These are phyloP conservation scores for Glaucomys volans DNA, from an alignment of 2,113 vertebrate species.

Conservation along the genomic window DNA sequence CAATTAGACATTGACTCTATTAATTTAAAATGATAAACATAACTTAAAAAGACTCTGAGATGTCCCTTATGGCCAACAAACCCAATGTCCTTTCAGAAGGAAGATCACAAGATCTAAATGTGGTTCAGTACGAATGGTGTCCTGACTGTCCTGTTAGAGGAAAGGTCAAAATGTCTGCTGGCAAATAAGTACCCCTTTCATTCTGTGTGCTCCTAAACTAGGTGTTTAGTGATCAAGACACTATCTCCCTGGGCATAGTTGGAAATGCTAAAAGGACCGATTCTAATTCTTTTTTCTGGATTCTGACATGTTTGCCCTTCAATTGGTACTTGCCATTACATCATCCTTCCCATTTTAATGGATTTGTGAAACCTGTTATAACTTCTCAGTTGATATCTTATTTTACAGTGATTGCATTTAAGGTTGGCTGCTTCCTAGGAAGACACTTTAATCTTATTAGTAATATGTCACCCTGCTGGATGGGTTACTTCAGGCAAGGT, in stretches of 20 bases:
- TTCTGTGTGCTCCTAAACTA: background rate
- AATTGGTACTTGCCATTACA: background rate
- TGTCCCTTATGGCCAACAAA: background rate
- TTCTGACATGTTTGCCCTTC: background rate
- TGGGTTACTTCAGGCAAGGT: background rate
- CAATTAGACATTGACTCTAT: slow-evolving; percentile 1
- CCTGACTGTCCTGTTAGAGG: background rate
- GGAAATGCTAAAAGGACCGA: background rate
- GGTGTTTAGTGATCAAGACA: background rate
- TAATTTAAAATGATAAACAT: background rate
- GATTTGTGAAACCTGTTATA: background rate
- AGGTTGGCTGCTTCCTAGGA: slow-evolving; percentile 28
- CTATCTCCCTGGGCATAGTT: background rate
- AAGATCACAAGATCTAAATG: background rate
- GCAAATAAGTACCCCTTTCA: background rate
- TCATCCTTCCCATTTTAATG: slow-evolving; percentile 6
- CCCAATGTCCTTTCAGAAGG: background rate
- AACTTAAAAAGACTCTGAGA: background rate
- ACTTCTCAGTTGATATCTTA: slow-evolving; percentile 27
- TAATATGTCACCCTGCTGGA: slow-evolving; percentile 37
- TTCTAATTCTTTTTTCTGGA: background rate
- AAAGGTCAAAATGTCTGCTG: background rate
- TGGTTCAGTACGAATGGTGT: background rate
- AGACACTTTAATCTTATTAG: slow-evolving; percentile 42
- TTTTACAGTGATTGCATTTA: slow-evolving; percentile 39